Evolutionary conservation across 2,888 invertebrate species (phyloP).

Genomic region (Amblyjoppa fuscipennis): DNA sequence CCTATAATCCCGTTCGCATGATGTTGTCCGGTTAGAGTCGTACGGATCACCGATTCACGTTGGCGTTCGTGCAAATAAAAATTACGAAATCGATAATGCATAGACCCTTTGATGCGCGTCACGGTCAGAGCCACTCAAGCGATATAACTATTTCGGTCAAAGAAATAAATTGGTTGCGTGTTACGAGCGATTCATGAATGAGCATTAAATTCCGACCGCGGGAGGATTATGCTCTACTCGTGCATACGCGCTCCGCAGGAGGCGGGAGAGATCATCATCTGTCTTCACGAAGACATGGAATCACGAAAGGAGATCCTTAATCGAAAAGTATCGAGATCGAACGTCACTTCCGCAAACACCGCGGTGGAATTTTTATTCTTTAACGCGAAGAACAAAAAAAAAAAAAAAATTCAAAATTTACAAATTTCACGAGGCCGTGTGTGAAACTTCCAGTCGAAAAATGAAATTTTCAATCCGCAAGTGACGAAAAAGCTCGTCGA

Average conservation of each 20-base stretch:
- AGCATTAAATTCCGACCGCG: conserved; percentile 4
- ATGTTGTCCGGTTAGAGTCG: conserved; percentile 26
- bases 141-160: conserved; percentile 53
- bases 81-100: conserved; percentile 57
- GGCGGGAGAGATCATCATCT: conserved; percentile 20
- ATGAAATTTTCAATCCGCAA: neutral
- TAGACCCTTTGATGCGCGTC: conserved; percentile 37
- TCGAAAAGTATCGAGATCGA: conserved; percentile 13
- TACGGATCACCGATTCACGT: neutral
- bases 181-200: conserved; percentile 53
- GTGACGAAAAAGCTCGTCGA: neutral
- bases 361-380: neutral
- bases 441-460: neutral
- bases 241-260: conserved; percentile 22
- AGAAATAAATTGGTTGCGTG: conserved; percentile 65
- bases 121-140: conserved; percentile 39
- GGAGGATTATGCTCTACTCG: neutral
- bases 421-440: neutral
- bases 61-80: conserved; percentile 45
- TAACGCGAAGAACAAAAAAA: neutral
- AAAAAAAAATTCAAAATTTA: neutral
- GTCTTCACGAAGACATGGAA: conserved; percentile 41
- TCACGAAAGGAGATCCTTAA: conserved; percentile 14
- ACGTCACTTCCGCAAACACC: neutral
- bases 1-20: conserved; percentile 53